Percentiles rank a stretch among this genome's conserved stretches.
These are phyloP conservation scores for Eupelmus urozonus DNA, from an alignment of 2,888 invertebrate genomes.

Conservation along the genomic window DNA sequence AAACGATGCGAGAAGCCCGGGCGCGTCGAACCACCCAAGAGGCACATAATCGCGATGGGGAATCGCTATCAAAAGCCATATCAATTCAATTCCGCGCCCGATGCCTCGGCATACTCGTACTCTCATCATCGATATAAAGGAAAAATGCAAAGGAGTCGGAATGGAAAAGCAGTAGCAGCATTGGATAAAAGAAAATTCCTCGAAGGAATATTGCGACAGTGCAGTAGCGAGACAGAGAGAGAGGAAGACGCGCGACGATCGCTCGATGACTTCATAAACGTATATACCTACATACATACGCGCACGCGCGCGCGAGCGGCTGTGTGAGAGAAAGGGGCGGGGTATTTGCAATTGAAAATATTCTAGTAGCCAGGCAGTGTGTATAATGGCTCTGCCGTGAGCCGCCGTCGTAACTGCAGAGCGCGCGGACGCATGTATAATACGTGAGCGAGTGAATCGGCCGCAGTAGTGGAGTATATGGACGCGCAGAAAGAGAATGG, in stretches of 20 bases:
- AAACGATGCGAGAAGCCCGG: background rate
- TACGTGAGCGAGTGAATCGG: slow-evolving; percentile 18
- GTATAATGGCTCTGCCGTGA: slow-evolving; percentile 4
- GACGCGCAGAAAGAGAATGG: slow-evolving; percentile 30
- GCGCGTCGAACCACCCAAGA: slow-evolving; percentile 38
- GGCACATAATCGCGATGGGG: slow-evolving; percentile 33
- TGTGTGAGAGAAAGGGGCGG: slow-evolving; percentile 21
- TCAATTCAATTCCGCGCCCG: slow-evolving; percentile 40
- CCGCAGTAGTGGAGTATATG: too few relatives aligned
- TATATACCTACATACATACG: background rate
- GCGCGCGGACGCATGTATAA: background rate
- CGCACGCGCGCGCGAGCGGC: background rate
- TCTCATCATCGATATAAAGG: slow-evolving; percentile 23
- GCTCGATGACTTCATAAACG: slow-evolving; percentile 50
- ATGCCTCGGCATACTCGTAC: slow-evolving; percentile 1
- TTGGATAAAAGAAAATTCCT: slow-evolving; percentile 23
- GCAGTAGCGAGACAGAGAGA: too few relatives aligned
- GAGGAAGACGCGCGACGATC: background rate
- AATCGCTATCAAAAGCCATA: slow-evolving; percentile 52
- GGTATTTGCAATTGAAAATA: slow-evolving; percentile 53
- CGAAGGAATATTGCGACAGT: slow-evolving; percentile 27
- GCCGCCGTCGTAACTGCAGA: slow-evolving; percentile 14
- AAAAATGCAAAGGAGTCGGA: slow-evolving; percentile 6
- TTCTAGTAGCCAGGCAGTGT: slow-evolving; percentile 33
- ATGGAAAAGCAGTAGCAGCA: slow-evolving; percentile 6